Evolutionary conservation across 2,888 invertebrate genomes (phyloP).

Genomic region (Dichetophora obliterata): DNA sequence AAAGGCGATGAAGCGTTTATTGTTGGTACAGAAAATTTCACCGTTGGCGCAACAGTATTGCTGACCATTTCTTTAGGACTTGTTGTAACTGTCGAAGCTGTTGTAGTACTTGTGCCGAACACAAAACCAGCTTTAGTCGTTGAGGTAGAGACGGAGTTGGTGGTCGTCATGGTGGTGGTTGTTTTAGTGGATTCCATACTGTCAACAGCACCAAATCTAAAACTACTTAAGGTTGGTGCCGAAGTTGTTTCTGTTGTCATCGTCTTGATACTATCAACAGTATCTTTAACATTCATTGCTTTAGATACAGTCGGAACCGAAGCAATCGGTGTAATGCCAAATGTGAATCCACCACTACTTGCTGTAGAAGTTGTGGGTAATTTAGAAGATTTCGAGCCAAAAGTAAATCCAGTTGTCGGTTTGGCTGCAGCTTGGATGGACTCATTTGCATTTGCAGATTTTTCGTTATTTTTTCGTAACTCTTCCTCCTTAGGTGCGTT

Average conservation of each 20-base stretch:
- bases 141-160: conserved; percentile 38
- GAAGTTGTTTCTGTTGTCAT: conserved; percentile 9
- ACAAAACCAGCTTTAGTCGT: conserved; percentile 42
- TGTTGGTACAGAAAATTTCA: conserved; percentile 50
- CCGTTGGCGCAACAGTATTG: conserved; percentile 43
- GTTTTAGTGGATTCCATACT: conserved; percentile 25
- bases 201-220: conserved; percentile 48
- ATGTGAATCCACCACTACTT: conserved; percentile 38
- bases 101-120: conserved; percentile 44
- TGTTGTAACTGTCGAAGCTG: conserved; percentile 18
- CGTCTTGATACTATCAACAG: conserved; percentile 25
- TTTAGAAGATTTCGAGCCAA: conserved; percentile 25
- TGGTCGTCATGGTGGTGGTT: conserved; percentile 31
- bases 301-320: conserved; percentile 7
- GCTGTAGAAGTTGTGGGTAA: background rate
- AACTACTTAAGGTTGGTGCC: conserved; percentile 42
- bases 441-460: conserved; percentile 31
- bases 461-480: conserved; percentile 41
- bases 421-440: conserved; percentile 15
- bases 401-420: conserved; percentile 43
- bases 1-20: conserved; percentile 15
- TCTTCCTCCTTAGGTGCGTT: conserved; percentile 54
- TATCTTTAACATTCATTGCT: conserved; percentile 4
- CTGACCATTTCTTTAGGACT: conserved; percentile 17
- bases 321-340: conserved; percentile 48